A percentile compares a stretch with the other conserved stretches of the same genome.
Conservation (phyloP, 2,888 invertebrate species). For the Epinotia bilunana region DNA sequence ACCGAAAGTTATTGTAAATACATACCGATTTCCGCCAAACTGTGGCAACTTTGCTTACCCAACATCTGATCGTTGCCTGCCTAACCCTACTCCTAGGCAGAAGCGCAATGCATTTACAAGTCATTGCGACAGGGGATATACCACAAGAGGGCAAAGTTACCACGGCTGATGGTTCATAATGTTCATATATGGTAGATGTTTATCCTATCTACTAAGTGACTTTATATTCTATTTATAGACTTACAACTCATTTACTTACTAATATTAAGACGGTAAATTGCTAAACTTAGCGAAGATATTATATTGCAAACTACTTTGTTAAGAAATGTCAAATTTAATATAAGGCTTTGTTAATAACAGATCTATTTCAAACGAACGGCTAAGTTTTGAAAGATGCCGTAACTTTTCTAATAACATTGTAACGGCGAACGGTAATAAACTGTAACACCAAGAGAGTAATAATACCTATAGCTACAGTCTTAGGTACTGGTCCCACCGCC, state of each 20-base stretch:
- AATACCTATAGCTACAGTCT: too few relatives aligned
- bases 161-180: too few relatives aligned
- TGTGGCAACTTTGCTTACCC: too few relatives aligned
- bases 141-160: too few relatives aligned
- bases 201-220: background rate
- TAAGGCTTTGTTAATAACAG: constrained; percentile 30
- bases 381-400: constrained; percentile 17
- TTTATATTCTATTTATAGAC: background rate
- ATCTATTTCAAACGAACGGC: constrained; percentile 26
- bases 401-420: constrained; percentile 32
- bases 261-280: constrained; percentile 23
- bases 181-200: too few relatives aligned
- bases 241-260: background rate
- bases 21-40: too few relatives aligned
- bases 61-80: too few relatives aligned
- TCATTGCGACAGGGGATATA: too few relatives aligned
- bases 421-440: constrained; percentile 10
- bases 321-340: constrained; percentile 36
- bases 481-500: too few relatives aligned
- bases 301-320: constrained; percentile 29
- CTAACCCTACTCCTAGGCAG: too few relatives aligned
- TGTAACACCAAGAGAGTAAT: background rate
- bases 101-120: too few relatives aligned
- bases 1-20: too few relatives aligned
- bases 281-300: constrained; percentile 31